A percentile compares a stretch with the other conserved stretches of the same genome.
These are phyloP conservation scores for Drusus annulatus DNA, from an alignment of 1,140 invertebrate species.

Conservation along the genomic window DNA sequence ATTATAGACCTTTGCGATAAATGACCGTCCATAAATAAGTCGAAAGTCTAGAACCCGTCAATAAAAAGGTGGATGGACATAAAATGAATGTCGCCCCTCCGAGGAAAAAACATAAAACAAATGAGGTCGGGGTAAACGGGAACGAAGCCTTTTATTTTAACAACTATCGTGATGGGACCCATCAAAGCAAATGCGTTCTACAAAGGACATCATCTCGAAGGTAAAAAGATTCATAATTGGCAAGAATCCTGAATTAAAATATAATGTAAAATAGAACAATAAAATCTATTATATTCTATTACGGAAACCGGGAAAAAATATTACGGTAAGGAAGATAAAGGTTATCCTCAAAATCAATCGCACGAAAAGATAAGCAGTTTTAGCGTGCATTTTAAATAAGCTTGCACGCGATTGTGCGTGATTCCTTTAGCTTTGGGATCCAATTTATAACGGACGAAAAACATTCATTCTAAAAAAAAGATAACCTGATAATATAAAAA, in stretches of 20 bases:
- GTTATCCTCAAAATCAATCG: slow-evolving; percentile 13
- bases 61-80: slow-evolving; percentile 53
- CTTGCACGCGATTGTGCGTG: slow-evolving; percentile 48
- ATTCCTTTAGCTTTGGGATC: neutral
- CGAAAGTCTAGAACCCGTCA: slow-evolving; percentile 48
- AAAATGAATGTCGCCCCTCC: slow-evolving; percentile 46
- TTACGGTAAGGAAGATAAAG: neutral
- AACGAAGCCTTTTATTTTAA: slow-evolving; percentile 48
- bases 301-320: neutral
- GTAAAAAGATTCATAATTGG: slow-evolving; percentile 7
- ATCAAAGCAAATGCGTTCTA: slow-evolving; percentile 42
- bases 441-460: slow-evolving; percentile 25
- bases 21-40: slow-evolving; percentile 56
- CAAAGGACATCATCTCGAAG: slow-evolving; percentile 3
- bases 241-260: neutral
- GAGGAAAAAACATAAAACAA: slow-evolving; percentile 46
- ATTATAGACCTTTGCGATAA: slow-evolving; percentile 54
- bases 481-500: slow-evolving; percentile 27
- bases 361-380: slow-evolving; percentile 19
- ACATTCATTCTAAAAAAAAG: slow-evolving; percentile 18
- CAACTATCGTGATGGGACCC: slow-evolving; percentile 37
- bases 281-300: neutral
- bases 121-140: slow-evolving; percentile 35
- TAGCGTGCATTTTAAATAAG: slow-evolving; percentile 39
- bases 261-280: neutral